Evolutionary conservation across 2,797 vertebrate species (phyloP), one percentile per base, ranked within the genome.

Genomic region (Triplophysa bombifrons): DNA sequence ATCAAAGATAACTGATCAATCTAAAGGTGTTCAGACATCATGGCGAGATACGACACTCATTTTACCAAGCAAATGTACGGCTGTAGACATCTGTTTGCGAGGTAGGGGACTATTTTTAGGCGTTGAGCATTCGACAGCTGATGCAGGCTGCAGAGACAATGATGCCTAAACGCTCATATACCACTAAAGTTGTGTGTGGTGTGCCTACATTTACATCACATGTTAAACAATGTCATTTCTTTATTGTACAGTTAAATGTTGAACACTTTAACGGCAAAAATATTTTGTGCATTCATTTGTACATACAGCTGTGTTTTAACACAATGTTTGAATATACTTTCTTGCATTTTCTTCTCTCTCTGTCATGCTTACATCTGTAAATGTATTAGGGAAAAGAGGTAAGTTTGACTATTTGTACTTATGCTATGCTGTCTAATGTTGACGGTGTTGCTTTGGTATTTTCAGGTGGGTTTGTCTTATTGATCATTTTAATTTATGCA

Each of bases 331-430:
- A n/a, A 19, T 19, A 53, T n/a, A n/a, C 17, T 19, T 34, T 3
- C 20, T n/a, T 68, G 34, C 56, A 22, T 53, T 75, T 34, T 74
- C 30, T 53, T 25, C 34, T 72, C 22, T 75, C n/a, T 78, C 58
- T 79, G 27, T 73, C 30, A 27, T 38, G 53, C 56, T 74, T 48
- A 41, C 72, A 3, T 81, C 60, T 80, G 61, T 92, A 87, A 91
- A 88, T 82, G 74, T 81, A 84, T 83, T 94, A 98, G 96, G 96
- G 96, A 93, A 93, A 94, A 94, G 96, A 98, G 96, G 96, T 98
- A 79, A 88, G 91, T 65, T 73, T 58, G 7, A 30, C 6, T 22
- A 44, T 41, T 55, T 71, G 8, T 12, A 5, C 22, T 38, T 0
- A 3, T 64, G 14, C 9, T 25, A 17, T 61, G 27, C 38, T 65